These are phyloP conservation scores for Euzophera pinguis DNA, from an alignment of 2,888 invertebrate species.

Conservation along the genomic window DNA sequence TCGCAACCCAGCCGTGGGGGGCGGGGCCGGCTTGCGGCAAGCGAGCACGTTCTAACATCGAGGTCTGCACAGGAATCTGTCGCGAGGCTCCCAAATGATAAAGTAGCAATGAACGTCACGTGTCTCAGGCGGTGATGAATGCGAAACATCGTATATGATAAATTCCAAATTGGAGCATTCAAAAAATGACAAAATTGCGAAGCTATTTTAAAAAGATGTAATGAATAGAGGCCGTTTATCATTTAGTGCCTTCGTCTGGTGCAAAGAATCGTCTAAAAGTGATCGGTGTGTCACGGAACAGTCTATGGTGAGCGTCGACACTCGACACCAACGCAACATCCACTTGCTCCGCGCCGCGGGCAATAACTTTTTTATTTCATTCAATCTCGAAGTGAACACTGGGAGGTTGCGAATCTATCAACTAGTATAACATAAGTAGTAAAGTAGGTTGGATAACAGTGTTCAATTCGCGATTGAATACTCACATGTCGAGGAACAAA, in stretches of 20 bases:
- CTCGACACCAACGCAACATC: conserved; percentile 13
- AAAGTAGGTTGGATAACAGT: not conserved
- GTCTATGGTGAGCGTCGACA: conserved; percentile 31
- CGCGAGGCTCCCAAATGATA: conserved; percentile 75
- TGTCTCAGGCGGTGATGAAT: conserved; percentile 44
- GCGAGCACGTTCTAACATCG: conserved; percentile 61
- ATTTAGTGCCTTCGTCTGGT: conserved; percentile 74
- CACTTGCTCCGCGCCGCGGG: conserved; percentile 15
- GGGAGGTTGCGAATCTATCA: not conserved
- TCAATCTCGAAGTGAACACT: conserved; percentile 5
- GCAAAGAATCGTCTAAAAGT: conserved; percentile 59
- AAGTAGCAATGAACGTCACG: conserved; percentile 62
- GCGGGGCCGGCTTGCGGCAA: conserved; percentile 38
- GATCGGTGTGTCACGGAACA: conserved; percentile 47
- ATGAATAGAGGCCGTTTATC: conserved; percentile 70
- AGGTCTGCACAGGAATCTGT: conserved; percentile 51
- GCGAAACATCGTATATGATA: conserved; percentile 29
- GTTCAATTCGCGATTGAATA: conserved; percentile 4
- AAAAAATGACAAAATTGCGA: conserved; percentile 50
- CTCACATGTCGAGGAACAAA: not conserved
- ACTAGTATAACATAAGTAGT: not conserved
- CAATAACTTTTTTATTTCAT: not conserved
- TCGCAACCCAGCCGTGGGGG: conserved; percentile 21
- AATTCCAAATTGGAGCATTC: conserved; percentile 52
- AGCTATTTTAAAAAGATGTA: conserved; percentile 45